Base-by-base conservation (phyloP, 2,888 invertebrate species). In the Stenodema calcarata region DNA sequence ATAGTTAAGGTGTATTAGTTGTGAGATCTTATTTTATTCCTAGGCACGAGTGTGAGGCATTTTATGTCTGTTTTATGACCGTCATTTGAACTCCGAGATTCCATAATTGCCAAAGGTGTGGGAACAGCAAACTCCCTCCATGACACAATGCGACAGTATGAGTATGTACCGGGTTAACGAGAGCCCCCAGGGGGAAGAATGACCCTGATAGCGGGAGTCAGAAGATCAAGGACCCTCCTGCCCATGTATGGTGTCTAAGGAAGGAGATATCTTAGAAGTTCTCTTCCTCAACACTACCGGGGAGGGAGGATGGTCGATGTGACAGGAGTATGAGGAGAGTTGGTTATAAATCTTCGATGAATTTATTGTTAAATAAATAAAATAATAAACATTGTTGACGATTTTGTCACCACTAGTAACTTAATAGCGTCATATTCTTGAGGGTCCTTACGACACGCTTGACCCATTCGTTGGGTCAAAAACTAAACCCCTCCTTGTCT, bases 131-230 rank as follows among this genome's bases (percentile, higher is more conserved):
- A 62, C 62, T 62, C 54, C 54, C 62, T n/a, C n/a, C n/a, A n/a
- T n/a, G n/a, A n/a, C n/a, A n/a, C 11, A 7, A 35, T 6, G 62
- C 7, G 62, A 62, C 23, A 62, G 6, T 23, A 12, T 23, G 62
- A 0, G 62, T 62, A 23, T 23, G 23, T 62, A 23, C 18, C 62
- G 62, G 62, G 62, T 62, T 73, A 73, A 73, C 73, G 28, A 73
- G 73, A 35, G 73, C 73, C 73, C 54, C n/a, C 35, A 35, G 18
- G 73, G 9, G 23, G 62, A 27, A 62, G 27, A 41, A 9, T 41
- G 73, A 73, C 73, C 73, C 73, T 73, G 73, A 41, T 73, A 27
- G 62, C 62, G 62, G 73, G 73, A 73, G 73, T 73, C 73, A 73
- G 73, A 73, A 73, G 73, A 73, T 73, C 73, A 73, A 73, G 73